A percentile compares a stretch with the other conserved stretches of the same genome.
Conservation (phyloP, 2,888 invertebrate genomes). For the Cheilosia vernalis region DNA sequence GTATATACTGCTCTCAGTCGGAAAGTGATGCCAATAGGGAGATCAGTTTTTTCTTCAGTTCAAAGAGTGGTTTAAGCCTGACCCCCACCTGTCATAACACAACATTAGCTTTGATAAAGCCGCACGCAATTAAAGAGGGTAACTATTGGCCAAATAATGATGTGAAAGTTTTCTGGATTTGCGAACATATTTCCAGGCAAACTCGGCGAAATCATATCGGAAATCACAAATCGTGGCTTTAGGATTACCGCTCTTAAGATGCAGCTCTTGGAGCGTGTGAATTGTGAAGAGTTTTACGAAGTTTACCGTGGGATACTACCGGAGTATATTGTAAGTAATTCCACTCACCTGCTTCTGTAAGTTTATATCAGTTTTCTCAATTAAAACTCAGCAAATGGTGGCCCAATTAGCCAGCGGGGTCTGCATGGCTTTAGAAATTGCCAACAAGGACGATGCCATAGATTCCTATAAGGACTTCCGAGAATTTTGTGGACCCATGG, state of each 20-base stretch:
- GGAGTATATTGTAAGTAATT: conserved; percentile 87
- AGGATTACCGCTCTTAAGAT: conserved; percentile 91
- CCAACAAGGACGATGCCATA: conserved; percentile 85
- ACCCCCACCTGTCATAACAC: conserved; percentile 87
- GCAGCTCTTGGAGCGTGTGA: conserved; percentile 90
- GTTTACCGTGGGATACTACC: conserved; percentile 95
- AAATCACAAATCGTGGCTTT: conserved; percentile 91
- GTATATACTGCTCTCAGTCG: conserved; percentile 87
- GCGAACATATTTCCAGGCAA: conserved; percentile 77
- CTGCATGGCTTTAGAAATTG: conserved; percentile 93
- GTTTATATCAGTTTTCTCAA: background rate
- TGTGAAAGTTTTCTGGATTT: background rate
- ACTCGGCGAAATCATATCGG: conserved; percentile 88
- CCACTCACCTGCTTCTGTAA: background rate
- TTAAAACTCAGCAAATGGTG: conserved; percentile 88
- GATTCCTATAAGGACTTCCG: conserved; percentile 90
- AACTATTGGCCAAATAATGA: conserved; percentile 63
- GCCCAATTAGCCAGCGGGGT: conserved; percentile 92
- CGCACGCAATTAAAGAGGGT: conserved; percentile 92
- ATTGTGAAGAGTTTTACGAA: conserved; percentile 96
- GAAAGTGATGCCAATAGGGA: conserved; percentile 84
- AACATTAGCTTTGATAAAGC: conserved; percentile 94
- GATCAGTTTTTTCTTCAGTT: conserved; percentile 86
- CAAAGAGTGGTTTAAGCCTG: conserved; percentile 83
- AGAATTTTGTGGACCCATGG: conserved; percentile 93